Evolutionary conservation across 2,113 vertebrate species (phyloP).

Genomic region (Prochilodus magdalenae): DNA sequence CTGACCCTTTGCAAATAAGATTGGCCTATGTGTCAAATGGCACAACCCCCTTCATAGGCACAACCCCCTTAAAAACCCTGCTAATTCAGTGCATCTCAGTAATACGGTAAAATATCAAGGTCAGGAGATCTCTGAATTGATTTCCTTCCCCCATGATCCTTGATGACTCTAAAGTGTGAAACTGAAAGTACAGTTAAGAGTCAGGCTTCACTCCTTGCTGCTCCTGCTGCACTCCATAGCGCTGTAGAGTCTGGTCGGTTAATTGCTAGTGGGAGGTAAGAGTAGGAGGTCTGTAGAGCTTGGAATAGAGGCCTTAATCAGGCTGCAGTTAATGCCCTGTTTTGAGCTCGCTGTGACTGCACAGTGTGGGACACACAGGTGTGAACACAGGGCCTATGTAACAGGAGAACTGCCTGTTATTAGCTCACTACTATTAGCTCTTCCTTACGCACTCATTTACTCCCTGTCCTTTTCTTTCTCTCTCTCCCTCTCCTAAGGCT

Average conservation of each 20-base stretch:
- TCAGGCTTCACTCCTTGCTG: not conserved
- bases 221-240: conserved; percentile 60
- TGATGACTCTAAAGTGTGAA: not conserved
- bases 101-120: too few species aligned
- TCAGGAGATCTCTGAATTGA: too few species aligned
- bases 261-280: conserved; percentile 63
- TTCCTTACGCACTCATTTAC: conserved; percentile 2
- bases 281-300: conserved; percentile 22
- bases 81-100: too few species aligned
- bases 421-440: conserved; percentile 74
- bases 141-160: not conserved
- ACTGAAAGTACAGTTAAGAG: not conserved
- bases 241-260: conserved; percentile 59
- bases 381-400: conserved; percentile 76
- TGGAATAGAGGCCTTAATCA: conserved; percentile 72
- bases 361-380: conserved; percentile 71
- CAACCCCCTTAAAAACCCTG: too few species aligned
- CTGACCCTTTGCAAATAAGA: too few species aligned
- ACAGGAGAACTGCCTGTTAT: conserved; percentile 73
- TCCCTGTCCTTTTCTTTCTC: conserved; percentile 17
- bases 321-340: conserved; percentile 76
- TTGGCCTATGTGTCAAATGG: too few species aligned
- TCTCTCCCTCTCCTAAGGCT: not conserved
- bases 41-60: too few species aligned
- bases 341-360: conserved; percentile 52